These are phyloP conservation scores for Saccopteryx bilineata DNA, from an alignment of 2,113 vertebrate species.

Conservation along the genomic window DNA sequence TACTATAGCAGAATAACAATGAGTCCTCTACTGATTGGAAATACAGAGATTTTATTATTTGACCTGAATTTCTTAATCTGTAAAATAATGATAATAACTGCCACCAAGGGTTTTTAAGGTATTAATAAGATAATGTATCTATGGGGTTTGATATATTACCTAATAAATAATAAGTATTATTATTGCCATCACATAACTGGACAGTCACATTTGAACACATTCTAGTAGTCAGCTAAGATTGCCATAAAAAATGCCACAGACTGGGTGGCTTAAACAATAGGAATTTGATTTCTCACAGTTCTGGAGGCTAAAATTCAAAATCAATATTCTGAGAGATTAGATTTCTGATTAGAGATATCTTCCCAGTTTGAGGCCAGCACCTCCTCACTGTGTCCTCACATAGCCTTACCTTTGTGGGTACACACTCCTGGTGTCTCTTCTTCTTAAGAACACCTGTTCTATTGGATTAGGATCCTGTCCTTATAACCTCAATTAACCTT, in stretches of 20 bases:
- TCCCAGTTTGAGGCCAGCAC: neutral
- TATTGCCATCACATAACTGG: neutral
- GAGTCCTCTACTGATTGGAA: neutral
- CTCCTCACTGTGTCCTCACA: neutral
- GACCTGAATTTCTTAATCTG: neutral
- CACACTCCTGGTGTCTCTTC: neutral
- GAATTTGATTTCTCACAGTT: neutral
- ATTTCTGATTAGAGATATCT: neutral
- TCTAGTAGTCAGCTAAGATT: neutral
- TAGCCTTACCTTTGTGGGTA: neutral
- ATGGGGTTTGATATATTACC: neutral
- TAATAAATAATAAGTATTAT: neutral
- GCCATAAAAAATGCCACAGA: neutral
- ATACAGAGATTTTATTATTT: neutral
- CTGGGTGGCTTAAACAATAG: neutral
- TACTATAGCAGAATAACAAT: neutral
- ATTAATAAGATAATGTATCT: neutral
- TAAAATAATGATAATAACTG: neutral
- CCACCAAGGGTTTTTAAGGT: neutral
- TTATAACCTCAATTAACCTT: neutral
- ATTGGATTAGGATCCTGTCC: neutral
- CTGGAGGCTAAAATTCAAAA: neutral
- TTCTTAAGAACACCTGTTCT: neutral
- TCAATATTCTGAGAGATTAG: neutral
- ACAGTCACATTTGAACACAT: neutral